Evolutionary conservation across 2,797 vertebrate genomes (phyloP), one percentile per base, ranked within the genome.

Genomic region (Octomys mimax): DNA sequence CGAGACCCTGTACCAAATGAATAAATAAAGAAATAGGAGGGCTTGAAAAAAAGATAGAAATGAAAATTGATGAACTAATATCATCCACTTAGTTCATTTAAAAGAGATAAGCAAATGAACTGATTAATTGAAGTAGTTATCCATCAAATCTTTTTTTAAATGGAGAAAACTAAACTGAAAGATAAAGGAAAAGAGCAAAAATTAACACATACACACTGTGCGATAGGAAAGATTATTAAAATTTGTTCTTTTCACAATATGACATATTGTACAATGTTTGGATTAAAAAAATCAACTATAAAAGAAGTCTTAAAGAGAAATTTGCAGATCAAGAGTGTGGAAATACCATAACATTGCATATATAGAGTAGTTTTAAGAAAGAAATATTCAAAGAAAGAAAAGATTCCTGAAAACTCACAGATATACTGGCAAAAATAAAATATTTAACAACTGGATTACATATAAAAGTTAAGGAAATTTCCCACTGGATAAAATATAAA

Each of bases 371-470:
- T 39, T 36, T 59, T 24, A 22, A 77, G 52, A 82, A 87, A 81
- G 11, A 39, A 93, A 68, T 42, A 83, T 13, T 59, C 91, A 82
- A 75, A 57, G 77, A 87, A 87, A 54, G 78, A 87, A 87, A 54
- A 6, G 6, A 4, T 1, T 78, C 28, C 31, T 88, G 31, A 18
- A 82, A 84, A 84, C 46, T 78, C 14, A 71, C 71, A 54, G n/a
- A 46, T 83, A 82, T 26, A 6, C 64, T 70, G 31, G 5, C 24
- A 84, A 62, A 18, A 92, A 73, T 70, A 42, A 84, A 94, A 84
- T 3, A 9, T 6, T 39, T n/a, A 96, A 84, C 33, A 68, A 70
- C 85, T 42, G 3, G 9, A 73, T 19, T 52, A 42, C 68, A 24
- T 61, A 52, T 36, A 68, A 52, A 75, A 77, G 4, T 80, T 19